Percentiles rank a stretch among this genome's conserved stretches.
These are phyloP conservation scores for Synanthedon vespiformis DNA, from an alignment of 2,888 invertebrate genomes.

Conservation along the genomic window DNA sequence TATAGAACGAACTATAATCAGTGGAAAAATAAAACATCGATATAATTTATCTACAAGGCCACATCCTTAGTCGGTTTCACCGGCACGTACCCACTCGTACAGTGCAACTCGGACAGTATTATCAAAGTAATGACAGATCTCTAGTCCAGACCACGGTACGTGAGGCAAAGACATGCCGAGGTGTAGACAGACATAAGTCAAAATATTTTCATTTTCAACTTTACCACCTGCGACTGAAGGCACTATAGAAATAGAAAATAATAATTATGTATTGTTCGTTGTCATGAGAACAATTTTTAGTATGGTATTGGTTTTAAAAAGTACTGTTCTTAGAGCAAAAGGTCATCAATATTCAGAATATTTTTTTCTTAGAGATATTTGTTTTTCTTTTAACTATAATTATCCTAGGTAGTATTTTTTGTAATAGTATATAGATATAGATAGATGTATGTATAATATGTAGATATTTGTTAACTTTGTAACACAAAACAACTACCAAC, in stretches of 20 bases:
- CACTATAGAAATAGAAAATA: neutral
- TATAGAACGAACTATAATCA: too few species aligned
- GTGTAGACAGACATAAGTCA: conserved; percentile 18
- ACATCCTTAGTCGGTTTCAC: conserved; percentile 42
- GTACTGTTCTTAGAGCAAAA: too few species aligned
- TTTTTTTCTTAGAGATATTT: too few species aligned
- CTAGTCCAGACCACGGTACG: conserved; percentile 43
- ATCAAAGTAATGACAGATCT: conserved; percentile 69
- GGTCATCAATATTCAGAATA: too few species aligned
- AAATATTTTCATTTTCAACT: neutral
- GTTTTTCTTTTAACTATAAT: too few species aligned
- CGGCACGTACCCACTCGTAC: conserved; percentile 56
- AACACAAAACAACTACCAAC: too few species aligned
- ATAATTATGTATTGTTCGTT: neutral
- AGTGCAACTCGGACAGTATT: conserved; percentile 53
- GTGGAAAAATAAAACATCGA: too few species aligned
- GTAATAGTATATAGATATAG: too few species aligned
- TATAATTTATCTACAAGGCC: conserved; percentile 1
- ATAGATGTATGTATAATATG: too few species aligned
- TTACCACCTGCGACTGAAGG: neutral
- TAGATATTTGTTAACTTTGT: too few species aligned
- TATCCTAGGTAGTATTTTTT: too few species aligned
- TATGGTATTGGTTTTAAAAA: neutral
- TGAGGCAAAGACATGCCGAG: conserved; percentile 33
- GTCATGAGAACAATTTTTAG: neutral